Evolutionary conservation across 2,888 invertebrate genomes (phyloP).

Genomic region (Mesopsocus fuscifrons): DNA sequence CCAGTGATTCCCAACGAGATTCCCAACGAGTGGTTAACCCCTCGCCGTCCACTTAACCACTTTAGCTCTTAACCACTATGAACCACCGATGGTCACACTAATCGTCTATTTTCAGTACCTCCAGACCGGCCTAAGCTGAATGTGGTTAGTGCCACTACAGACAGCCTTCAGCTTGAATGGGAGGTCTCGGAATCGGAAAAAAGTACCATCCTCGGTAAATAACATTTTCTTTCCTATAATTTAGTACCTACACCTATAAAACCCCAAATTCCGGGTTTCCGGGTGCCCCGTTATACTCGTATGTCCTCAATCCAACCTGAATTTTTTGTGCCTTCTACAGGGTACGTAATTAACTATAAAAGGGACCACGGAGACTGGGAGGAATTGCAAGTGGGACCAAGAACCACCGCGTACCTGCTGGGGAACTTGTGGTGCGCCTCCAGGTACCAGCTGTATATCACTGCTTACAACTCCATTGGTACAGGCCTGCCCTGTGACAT

Average conservation of each 20-base stretch:
- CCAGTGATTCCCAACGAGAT: no score
- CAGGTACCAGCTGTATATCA: slow-evolving; percentile 70
- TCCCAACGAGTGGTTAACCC: no score
- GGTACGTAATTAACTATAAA: slow-evolving; percentile 80
- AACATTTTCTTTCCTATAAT: neutral
- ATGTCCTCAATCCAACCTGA: neutral
- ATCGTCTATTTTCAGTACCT: slow-evolving; percentile 37
- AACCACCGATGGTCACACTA: neutral
- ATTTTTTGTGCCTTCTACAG: no score
- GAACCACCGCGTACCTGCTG: slow-evolving; percentile 57
- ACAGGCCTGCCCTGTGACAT: slow-evolving; percentile 78
- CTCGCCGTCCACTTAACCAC: no score
- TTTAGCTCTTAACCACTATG: no score
- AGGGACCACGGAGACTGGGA: slow-evolving; percentile 84
- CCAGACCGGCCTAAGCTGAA: slow-evolving; percentile 69
- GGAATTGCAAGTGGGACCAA: slow-evolving; percentile 67
- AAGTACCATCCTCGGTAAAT: slow-evolving; percentile 44
- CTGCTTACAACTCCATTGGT: slow-evolving; percentile 78
- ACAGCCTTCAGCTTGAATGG: slow-evolving; percentile 67
- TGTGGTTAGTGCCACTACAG: slow-evolving; percentile 64
- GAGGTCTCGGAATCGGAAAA: slow-evolving; percentile 63
- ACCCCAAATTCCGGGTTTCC: neutral
- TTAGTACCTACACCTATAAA: neutral
- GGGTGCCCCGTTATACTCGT: neutral
- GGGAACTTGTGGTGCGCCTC: slow-evolving; percentile 77